Evolutionary conservation across 2,888 invertebrate species (phyloP).

Genomic region (Aelia acuminata): DNA sequence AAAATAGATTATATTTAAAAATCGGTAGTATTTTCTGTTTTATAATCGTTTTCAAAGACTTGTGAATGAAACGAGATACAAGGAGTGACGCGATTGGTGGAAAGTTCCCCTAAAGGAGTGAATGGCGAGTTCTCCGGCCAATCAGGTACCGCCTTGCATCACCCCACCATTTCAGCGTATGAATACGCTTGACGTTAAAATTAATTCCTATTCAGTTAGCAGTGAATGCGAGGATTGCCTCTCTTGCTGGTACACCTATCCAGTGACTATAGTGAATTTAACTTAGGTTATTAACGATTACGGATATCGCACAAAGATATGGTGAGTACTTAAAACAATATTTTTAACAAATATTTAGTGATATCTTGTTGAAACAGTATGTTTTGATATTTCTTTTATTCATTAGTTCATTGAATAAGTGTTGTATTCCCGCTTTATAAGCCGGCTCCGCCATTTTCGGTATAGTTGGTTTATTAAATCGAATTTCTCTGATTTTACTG

Average conservation of each 20-base stretch:
- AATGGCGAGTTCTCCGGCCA: conserved; percentile 21
- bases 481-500: conserved; percentile 49
- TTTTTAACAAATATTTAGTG: too few species aligned
- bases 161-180: conserved; percentile 39
- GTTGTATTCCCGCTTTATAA: conserved; percentile 59
- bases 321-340: conserved; percentile 66
- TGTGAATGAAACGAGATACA: conserved; percentile 48
- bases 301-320: conserved; percentile 66
- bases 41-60: conserved; percentile 32
- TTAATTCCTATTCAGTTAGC: conserved; percentile 63
- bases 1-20: background rate
- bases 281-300: conserved; percentile 61
- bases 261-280: conserved; percentile 64
- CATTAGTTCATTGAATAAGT: background rate
- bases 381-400: background rate
- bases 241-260: conserved; percentile 62
- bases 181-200: conserved; percentile 42
- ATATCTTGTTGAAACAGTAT: background rate
- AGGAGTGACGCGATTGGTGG: conserved; percentile 50
- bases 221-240: conserved; percentile 63
- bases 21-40: background rate
- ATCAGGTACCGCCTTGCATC: conserved; percentile 30
- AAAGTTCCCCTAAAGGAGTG: conserved; percentile 49
- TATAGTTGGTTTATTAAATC: conserved; percentile 17
- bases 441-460: conserved; percentile 67